These are phyloP conservation scores for Enteromius trimaculatus DNA, from an alignment of 2,797 vertebrate genomes.

Conservation along the genomic window DNA sequence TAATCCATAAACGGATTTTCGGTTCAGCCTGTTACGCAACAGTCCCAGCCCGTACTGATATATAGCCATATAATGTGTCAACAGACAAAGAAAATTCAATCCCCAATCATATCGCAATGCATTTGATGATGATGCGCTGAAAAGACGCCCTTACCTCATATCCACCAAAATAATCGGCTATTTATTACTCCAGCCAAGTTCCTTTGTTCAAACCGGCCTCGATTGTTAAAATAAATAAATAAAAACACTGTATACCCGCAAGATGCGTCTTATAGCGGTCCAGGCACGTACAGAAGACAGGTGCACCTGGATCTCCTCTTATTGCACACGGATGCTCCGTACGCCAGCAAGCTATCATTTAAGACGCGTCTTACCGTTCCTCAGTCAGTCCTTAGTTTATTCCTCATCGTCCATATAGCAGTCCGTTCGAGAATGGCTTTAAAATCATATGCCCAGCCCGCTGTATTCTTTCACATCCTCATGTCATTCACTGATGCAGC, in stretches of 20 bases:
- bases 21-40: conserved; percentile 43
- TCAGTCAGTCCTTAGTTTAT: conserved; percentile 72
- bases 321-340: conserved; percentile 22
- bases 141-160: conserved; percentile 44
- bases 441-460: conserved; percentile 65
- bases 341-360: conserved; percentile 24
- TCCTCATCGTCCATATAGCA: conserved; percentile 61
- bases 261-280: conserved; percentile 48
- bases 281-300: conserved; percentile 57
- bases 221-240: conserved; percentile 29
- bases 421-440: conserved; percentile 71
- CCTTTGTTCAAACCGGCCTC: conserved; percentile 19
- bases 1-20: not conserved
- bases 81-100: conserved; percentile 55
- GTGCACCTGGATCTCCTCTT: conserved; percentile 58
- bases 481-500: conserved; percentile 83
- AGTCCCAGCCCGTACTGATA: conserved; percentile 32
- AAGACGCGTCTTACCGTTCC: conserved; percentile 71
- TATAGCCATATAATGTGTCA: conserved; percentile 45
- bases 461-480: conserved; percentile 70
- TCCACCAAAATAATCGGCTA: conserved; percentile 16
- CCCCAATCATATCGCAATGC: conserved; percentile 34
- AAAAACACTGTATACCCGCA: conserved; percentile 44
- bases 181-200: not conserved
- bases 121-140: conserved; percentile 19